Conservation (phyloP, 92 coral and sea anemone species). For the Pocillopora meandrina region DNA sequence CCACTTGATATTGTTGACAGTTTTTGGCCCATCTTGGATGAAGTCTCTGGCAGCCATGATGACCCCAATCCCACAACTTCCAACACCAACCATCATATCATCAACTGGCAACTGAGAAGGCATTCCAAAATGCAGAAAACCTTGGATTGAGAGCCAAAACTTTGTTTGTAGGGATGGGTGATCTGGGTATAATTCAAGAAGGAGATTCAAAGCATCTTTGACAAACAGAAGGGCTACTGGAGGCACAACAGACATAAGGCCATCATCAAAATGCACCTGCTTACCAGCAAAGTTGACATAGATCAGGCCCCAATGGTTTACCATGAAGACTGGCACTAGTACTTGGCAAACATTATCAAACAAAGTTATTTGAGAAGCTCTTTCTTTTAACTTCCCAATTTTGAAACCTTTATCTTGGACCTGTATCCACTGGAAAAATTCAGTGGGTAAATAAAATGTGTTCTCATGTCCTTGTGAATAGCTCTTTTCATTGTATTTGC, state of each 20-base stretch:
- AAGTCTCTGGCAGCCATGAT: constrained; percentile 57
- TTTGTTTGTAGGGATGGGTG: constrained; percentile 37
- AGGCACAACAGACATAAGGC: constrained; percentile 33
- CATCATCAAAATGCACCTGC: constrained; percentile 56
- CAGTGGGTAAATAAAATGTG: constrained; percentile 48
- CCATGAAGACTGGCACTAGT: constrained; percentile 16
- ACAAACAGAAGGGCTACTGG: constrained; percentile 16
- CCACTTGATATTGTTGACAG: constrained; percentile 47
- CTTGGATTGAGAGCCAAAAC: constrained; percentile 37
- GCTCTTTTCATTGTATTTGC: constrained; percentile 38
- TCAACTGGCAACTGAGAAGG: constrained; percentile 44
- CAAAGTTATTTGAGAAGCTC: neutral
- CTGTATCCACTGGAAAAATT: constrained; percentile 47
- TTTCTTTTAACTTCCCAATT: constrained; percentile 1
- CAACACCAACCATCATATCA: constrained; percentile 23
- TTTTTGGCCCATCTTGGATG: constrained; percentile 34
- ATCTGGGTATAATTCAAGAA: constrained; percentile 36
- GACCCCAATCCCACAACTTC: constrained; percentile 63
- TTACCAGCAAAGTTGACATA: constrained; percentile 22
- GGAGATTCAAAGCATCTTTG: constrained; percentile 34
- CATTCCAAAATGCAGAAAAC: constrained; percentile 53
- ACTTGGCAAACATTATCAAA: constrained; percentile 17
- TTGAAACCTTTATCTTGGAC: constrained; percentile 30
- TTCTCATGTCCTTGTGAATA: neutral
- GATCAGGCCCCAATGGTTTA: constrained; percentile 50